Conservation (phyloP, 2,797 vertebrate genomes). For the Ispidina picta region DNA sequence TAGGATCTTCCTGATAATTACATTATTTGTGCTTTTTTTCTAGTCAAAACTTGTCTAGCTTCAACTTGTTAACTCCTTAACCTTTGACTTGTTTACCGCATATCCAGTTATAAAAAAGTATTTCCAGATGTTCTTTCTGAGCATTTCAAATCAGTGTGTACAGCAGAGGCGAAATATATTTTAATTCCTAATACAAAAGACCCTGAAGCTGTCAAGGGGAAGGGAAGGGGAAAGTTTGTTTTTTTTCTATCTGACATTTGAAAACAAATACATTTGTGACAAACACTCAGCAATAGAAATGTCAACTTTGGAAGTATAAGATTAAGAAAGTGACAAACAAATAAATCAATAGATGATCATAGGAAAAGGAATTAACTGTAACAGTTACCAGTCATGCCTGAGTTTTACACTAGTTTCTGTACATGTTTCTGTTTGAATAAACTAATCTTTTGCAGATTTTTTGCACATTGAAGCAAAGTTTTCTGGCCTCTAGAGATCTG, state of each 20-base stretch:
- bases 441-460: background rate
- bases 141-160: background rate
- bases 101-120: background rate
- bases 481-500: background rate
- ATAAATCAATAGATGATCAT: background rate
- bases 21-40: too few species aligned
- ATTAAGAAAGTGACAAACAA: background rate
- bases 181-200: background rate
- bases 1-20: too few species aligned
- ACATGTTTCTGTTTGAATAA: background rate
- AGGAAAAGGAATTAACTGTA: background rate
- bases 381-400: background rate
- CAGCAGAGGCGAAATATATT: background rate
- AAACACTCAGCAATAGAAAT: background rate
- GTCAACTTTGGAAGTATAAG: background rate
- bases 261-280: background rate
- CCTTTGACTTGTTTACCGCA: slow-evolving; percentile 20
- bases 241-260: background rate
- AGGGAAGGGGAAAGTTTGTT: rapidly evolving
- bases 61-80: slow-evolving; percentile 4
- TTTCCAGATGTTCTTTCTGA: slow-evolving; percentile 1
- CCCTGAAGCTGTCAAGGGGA: background rate
- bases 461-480: background rate
- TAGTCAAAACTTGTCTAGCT: too few species aligned
- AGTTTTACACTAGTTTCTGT: background rate